Evolutionary conservation across 2,888 invertebrate genomes (phyloP).

Genomic region (Molorchus minor): DNA sequence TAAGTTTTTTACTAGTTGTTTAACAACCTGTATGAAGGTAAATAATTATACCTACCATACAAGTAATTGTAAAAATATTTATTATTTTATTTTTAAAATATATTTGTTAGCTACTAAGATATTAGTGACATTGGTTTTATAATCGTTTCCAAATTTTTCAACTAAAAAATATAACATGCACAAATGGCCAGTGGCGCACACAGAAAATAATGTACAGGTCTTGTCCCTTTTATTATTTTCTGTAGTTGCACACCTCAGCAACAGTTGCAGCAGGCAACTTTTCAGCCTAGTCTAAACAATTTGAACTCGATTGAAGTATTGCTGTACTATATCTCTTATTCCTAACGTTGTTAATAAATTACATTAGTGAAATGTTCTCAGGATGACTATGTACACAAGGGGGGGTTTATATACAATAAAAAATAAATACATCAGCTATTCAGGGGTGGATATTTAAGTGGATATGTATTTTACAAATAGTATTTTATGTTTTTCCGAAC

Average conservation of each 20-base stretch:
- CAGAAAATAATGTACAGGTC: constrained; percentile 1
- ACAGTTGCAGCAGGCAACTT: constrained; percentile 19
- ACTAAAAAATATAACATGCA: constrained; percentile 40
- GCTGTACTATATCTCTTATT: constrained; percentile 52
- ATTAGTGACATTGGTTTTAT: constrained; percentile 7
- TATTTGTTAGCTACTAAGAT: no score
- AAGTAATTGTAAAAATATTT: no score
- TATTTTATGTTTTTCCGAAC: no score
- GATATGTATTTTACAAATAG: constrained; percentile 40
- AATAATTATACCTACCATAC: no score
- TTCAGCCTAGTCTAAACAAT: constrained; percentile 49
- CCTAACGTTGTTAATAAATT: constrained; percentile 43
- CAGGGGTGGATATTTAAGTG: constrained; percentile 25
- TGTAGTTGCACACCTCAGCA: background rate
- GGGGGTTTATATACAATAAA: constrained; percentile 43
- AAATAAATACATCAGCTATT: constrained; percentile 27
- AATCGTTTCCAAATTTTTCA: constrained; percentile 28
- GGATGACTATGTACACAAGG: constrained; percentile 46
- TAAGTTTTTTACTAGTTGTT: no score
- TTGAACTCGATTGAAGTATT: constrained; percentile 58
- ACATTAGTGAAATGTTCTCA: constrained; percentile 43
- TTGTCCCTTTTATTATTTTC: background rate
- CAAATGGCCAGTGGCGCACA: constrained; percentile 13
- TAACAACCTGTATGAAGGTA: no score
- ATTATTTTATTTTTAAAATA: no score